phyloP scores from a whole-genome alignment of 2,888 invertebrate genomes.

The Chrysina gloriosa region DNA sequence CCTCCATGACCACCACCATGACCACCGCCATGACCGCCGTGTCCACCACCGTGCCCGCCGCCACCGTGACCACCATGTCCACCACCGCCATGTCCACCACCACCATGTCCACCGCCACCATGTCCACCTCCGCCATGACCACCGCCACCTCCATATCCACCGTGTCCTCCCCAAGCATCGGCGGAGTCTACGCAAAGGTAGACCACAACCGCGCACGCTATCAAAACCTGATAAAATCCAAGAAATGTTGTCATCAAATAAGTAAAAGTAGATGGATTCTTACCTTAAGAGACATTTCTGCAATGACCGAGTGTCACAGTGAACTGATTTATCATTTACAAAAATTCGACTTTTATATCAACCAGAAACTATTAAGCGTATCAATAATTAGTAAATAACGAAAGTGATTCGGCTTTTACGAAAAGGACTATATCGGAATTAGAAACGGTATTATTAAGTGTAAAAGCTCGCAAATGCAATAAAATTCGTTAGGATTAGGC shows the following conservation, averaged over 20 bases:
- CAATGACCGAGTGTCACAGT: slow-evolving; percentile 18
- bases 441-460: slow-evolving; percentile 6
- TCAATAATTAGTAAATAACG: slow-evolving; percentile 34
- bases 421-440: slow-evolving; percentile 17
- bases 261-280: background rate
- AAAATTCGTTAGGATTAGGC: background rate
- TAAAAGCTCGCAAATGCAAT: background rate
- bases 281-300: slow-evolving; percentile 31
- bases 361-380: slow-evolving; percentile 22
- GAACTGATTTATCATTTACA: slow-evolving; percentile 10
- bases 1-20: slow-evolving; percentile 5
- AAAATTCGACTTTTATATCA: slow-evolving; percentile 20
- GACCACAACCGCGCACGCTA: slow-evolving; percentile 10
- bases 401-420: slow-evolving; percentile 11
- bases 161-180: background rate
- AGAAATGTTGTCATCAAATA: background rate
- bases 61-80: slow-evolving; percentile 2
- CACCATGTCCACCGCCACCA: slow-evolving; percentile 1
- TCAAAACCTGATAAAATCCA: background rate
- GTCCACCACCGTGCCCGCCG: background rate
- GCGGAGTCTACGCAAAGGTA: slow-evolving; percentile 27
- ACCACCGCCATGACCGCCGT: slow-evolving; percentile 9
- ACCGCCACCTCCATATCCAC: background rate
- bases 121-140: slow-evolving; percentile 8
- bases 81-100: slow-evolving; percentile 1